Percentiles rank a stretch among this genome's conserved stretches.
These are phyloP conservation scores for Manis pentadactyla DNA, from an alignment of 2,797 vertebrate genomes.

Conservation along the genomic window DNA sequence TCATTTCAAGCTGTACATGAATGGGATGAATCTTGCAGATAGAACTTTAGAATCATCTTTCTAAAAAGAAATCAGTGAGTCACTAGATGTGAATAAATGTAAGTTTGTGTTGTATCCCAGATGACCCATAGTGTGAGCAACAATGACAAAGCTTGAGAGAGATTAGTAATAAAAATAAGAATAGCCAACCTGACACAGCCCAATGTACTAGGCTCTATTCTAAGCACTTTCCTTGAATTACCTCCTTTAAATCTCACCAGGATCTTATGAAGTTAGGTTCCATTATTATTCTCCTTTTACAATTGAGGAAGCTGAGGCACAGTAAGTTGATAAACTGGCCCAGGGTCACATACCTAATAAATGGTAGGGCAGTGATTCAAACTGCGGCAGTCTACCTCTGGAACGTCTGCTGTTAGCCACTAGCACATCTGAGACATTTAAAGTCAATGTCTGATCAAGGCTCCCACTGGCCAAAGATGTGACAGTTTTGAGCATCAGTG, in stretches of 20 bases:
- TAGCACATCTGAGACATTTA: neutral
- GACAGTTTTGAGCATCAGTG: neutral
- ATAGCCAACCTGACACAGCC: neutral
- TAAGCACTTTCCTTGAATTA: neutral
- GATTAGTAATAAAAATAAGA: neutral
- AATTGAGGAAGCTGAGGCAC: neutral
- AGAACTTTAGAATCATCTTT: slow-evolving; percentile 66
- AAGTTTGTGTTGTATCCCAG: slow-evolving; percentile 68
- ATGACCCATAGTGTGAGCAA: slow-evolving; percentile 56
- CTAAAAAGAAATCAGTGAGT: slow-evolving; percentile 77
- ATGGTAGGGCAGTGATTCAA: neutral
- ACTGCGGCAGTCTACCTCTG: neutral
- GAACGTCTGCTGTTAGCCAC: neutral
- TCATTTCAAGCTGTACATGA: slow-evolving; percentile 68
- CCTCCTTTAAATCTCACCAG: neutral
- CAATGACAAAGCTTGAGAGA: slow-evolving; percentile 52
- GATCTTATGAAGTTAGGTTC: neutral
- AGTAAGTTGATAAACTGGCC: neutral
- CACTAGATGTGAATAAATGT: slow-evolving; percentile 72
- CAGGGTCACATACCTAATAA: neutral
- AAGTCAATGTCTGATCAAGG: neutral
- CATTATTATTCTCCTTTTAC: neutral
- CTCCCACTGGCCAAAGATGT: neutral
- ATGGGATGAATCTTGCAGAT: slow-evolving; percentile 63
- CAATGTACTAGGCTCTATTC: neutral